These are phyloP conservation scores for Ceratina japonica DNA, from an alignment of 1,140 invertebrate genomes.

Conservation along the genomic window DNA sequence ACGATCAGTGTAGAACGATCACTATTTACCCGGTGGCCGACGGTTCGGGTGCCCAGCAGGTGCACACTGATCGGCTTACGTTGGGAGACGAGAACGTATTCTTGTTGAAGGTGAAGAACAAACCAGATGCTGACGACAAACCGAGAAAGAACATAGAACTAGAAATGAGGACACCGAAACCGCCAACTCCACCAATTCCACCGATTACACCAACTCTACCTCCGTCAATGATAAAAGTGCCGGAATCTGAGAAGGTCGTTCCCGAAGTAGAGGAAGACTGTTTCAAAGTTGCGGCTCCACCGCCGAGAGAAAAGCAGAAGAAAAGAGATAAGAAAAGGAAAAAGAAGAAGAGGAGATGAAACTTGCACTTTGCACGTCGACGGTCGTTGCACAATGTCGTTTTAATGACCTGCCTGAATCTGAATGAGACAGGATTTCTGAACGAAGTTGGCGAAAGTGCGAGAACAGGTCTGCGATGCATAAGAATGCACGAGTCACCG, in stretches of 20 bases:
- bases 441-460: conserved; percentile 28
- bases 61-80: conserved; percentile 69
- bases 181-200: conserved; percentile 42
- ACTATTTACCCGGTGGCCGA: conserved; percentile 66
- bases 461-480: conserved; percentile 14
- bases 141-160: conserved; percentile 71
- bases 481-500: conserved; percentile 40
- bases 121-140: conserved; percentile 43
- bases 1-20: conserved; percentile 66
- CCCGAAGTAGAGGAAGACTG: too few relatives aligned
- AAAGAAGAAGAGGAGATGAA: conserved; percentile 2
- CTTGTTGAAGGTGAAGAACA: conserved; percentile 72
- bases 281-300: neutral
- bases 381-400: too few relatives aligned
- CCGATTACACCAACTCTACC: neutral
- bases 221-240: too few relatives aligned
- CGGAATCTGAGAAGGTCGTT: too few relatives aligned
- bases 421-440: conserved; percentile 16
- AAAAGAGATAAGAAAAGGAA: neutral
- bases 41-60: conserved; percentile 61
- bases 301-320: neutral
- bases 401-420: too few relatives aligned
- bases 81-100: conserved; percentile 70
- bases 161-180: conserved; percentile 72
- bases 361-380: neutral